These are phyloP conservation scores for Thamnaconus septentrionalis DNA, from an alignment of 2,113 vertebrate genomes.

Conservation along the genomic window DNA sequence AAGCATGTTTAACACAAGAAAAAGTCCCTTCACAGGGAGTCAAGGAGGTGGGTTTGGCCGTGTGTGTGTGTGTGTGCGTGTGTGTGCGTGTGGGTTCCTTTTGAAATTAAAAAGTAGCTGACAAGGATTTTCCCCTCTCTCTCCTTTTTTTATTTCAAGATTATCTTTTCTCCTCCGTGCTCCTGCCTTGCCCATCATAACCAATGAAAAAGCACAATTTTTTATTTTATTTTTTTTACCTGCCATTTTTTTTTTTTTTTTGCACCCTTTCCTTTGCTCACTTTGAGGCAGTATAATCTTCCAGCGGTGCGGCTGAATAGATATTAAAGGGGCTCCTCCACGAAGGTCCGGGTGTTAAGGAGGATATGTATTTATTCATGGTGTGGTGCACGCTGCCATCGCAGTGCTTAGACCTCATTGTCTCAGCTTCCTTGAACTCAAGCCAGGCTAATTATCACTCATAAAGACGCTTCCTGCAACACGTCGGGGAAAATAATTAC, in stretches of 20 bases:
- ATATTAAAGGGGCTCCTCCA: constrained; percentile 44
- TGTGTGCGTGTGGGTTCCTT: constrained; percentile 34
- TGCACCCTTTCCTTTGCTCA: constrained; percentile 38
- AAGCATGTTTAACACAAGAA: constrained; percentile 73
- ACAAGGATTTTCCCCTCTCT: constrained; percentile 52
- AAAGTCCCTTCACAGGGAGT: constrained; percentile 54
- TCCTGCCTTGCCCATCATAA: constrained; percentile 50
- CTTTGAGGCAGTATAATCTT: constrained; percentile 52
- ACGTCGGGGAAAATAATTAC: too few species aligned
- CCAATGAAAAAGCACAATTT: constrained; percentile 57
- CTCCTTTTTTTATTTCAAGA: constrained; percentile 35
- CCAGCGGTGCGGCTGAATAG: too few species aligned
- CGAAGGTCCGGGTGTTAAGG: constrained; percentile 42
- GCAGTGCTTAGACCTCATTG: constrained; percentile 20
- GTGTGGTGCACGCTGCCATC: constrained; percentile 32
- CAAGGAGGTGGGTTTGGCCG: constrained; percentile 4
- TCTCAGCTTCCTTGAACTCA: constrained; percentile 28
- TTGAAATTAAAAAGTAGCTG: constrained; percentile 68
- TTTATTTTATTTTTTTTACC: too few species aligned
- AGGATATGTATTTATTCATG: constrained; percentile 52
- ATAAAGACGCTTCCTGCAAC: constrained; percentile 11
- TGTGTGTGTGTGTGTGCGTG: constrained; percentile 35
- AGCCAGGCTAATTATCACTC: constrained; percentile 35
- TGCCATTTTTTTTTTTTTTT: constrained; percentile 27
- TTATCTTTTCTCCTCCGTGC: background rate